Evolutionary conservation across 2,113 vertebrate species (phyloP).

Genomic region (Lutjanus erythropterus): DNA sequence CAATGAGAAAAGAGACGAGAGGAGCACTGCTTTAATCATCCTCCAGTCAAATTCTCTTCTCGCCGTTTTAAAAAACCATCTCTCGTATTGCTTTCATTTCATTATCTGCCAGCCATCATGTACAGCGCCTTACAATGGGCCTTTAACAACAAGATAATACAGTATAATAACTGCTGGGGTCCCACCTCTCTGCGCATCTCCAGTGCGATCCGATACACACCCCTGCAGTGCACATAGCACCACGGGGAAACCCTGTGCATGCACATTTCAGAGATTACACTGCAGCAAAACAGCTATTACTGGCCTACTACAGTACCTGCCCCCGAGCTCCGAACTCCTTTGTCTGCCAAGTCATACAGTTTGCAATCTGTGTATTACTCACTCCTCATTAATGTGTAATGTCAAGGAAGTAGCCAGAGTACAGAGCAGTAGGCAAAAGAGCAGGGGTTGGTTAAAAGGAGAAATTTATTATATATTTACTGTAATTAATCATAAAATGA

Average conservation of each 20-base stretch:
- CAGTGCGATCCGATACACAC: conserved; percentile 19
- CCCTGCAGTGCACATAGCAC: conserved; percentile 45
- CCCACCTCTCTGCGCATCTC: conserved; percentile 23
- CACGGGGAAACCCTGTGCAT: conserved; percentile 52
- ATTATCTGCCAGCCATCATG: conserved; percentile 3
- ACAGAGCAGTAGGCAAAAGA: neutral
- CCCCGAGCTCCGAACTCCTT: conserved; percentile 16
- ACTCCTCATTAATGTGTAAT: conserved; percentile 52
- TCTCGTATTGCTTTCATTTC: conserved; percentile 1
- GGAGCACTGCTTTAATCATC: conserved; percentile 49
- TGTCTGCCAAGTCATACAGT: conserved; percentile 51
- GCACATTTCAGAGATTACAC: conserved; percentile 59
- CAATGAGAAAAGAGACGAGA: conserved; percentile 21
- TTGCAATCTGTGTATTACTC: conserved; percentile 43
- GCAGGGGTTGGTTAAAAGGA: neutral
- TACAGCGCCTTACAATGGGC: neutral
- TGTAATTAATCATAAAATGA: too few species aligned
- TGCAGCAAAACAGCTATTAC: conserved; percentile 64
- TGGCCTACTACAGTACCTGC: conserved; percentile 29
- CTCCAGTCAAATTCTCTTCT: conserved; percentile 9
- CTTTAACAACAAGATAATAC: conserved; percentile 5
- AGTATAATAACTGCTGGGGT: neutral
- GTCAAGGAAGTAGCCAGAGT: conserved; percentile 4
- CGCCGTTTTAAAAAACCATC: conserved; percentile 14
- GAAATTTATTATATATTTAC: too few species aligned